Evolutionary conservation across 2,113 vertebrate species (phyloP).

Genomic region (Blennius ocellaris): DNA sequence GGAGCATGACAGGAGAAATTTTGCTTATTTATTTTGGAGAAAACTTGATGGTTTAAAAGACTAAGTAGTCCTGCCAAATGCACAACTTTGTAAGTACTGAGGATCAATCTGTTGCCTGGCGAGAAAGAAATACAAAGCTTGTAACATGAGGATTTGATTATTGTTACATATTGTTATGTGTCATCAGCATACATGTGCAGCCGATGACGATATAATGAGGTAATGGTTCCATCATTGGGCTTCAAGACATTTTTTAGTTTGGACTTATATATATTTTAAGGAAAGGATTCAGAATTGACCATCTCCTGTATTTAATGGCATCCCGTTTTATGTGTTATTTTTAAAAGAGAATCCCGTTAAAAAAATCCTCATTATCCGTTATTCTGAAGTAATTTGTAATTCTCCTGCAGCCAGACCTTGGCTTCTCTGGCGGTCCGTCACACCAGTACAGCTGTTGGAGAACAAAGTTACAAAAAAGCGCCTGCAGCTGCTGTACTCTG

Average conservation of each 20-base stretch:
- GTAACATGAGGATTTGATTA: neutral
- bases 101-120: neutral
- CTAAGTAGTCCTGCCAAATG: neutral
- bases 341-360: no score
- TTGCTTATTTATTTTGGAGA: neutral
- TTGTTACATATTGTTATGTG: neutral
- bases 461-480: constrained; percentile 8
- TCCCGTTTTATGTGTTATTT: no score
- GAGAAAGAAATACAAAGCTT: neutral
- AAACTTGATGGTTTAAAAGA: neutral
- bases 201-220: neutral
- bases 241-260: no score
- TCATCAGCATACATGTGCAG: constrained; percentile 2
- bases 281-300: no score
- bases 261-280: no score
- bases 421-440: neutral
- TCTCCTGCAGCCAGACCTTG: neutral
- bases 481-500: constrained; percentile 53
- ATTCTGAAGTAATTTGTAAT: constrained; percentile 15
- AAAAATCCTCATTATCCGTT: neutral
- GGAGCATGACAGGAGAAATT: neutral
- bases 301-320: no score
- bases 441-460: constrained; percentile 25
- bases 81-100: neutral
- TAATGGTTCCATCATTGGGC: neutral